Evolutionary conservation across 2,888 invertebrate genomes (phyloP).

Genomic region (Himalopsyche kuldschensis): DNA sequence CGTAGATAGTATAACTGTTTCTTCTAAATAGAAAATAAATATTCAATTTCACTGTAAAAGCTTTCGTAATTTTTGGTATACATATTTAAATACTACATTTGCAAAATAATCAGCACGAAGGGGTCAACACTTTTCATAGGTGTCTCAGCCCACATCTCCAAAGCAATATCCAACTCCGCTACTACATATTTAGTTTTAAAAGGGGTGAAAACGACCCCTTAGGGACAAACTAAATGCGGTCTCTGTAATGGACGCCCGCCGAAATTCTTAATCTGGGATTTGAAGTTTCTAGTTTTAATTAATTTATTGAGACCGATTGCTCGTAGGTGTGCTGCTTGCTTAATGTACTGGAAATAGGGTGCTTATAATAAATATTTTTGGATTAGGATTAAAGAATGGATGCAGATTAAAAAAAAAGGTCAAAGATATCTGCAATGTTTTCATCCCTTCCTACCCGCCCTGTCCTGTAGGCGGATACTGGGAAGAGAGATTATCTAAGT

Average conservation of each 20-base stretch:
- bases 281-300: neutral
- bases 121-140: neutral
- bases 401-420: no score
- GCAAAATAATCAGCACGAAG: neutral
- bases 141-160: neutral
- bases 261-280: neutral
- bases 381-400: no score
- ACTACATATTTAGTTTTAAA: constrained; percentile 8
- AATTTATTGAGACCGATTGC: neutral
- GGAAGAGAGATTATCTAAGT: no score
- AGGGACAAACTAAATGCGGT: neutral
- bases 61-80: no score
- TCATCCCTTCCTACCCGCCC: no score
- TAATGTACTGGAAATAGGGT: neutral
- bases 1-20: no score
- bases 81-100: no score
- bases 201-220: constrained; percentile 4
- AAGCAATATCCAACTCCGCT: neutral
- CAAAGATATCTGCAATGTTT: no score
- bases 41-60: no score
- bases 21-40: no score
- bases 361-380: neutral
- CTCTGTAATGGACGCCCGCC: neutral
- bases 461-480: no score
- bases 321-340: neutral